Evolutionary conservation across 2,888 invertebrate species (phyloP).

Genomic region (Tortricodes alternella): DNA sequence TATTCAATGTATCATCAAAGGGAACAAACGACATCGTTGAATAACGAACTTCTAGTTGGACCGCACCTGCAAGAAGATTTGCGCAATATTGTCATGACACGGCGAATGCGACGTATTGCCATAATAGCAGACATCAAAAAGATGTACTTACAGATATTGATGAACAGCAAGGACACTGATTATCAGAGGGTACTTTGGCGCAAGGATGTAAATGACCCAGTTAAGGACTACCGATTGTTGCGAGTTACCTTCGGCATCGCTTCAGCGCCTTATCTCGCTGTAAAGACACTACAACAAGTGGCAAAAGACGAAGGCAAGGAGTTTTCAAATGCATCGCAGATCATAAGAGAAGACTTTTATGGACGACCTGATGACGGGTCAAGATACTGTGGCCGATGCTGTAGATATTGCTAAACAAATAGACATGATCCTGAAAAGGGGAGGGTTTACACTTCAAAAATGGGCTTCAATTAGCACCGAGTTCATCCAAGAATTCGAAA

Average conservation of each 20-base stretch:
- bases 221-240: neutral
- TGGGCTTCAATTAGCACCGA: constrained; percentile 2
- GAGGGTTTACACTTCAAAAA: neutral
- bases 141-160: neutral
- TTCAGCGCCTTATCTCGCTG: constrained; percentile 26
- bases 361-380: neutral
- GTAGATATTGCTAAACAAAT: neutral
- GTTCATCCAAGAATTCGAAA: constrained; percentile 1
- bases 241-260: constrained; percentile 15
- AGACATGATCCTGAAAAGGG: neutral
- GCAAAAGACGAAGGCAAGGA: constrained; percentile 13
- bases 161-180: neutral
- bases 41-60: neutral
- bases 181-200: constrained; percentile 14
- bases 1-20: neutral
- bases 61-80: neutral
- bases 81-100: neutral
- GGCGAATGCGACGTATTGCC: neutral
- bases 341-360: neutral
- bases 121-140: neutral
- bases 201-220: neutral
- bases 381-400: neutral
- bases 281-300: constrained; percentile 13
- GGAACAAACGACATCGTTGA: neutral
- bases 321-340: neutral